These are phyloP conservation scores for Nannospalax galili DNA, from an alignment of 2,113 vertebrate species.

Conservation along the genomic window DNA sequence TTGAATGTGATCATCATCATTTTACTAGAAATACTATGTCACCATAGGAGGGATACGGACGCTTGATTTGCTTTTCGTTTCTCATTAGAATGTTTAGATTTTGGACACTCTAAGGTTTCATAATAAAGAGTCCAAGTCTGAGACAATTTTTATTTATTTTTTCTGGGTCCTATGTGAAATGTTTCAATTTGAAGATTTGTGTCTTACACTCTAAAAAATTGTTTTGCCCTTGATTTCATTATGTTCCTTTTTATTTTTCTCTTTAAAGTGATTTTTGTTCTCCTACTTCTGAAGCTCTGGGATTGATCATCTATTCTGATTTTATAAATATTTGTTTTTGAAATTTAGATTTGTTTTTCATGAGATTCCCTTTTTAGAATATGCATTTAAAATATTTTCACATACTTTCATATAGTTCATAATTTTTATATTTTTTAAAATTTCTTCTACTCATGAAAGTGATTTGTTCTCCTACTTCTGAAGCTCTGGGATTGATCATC, in stretches of 20 bases:
- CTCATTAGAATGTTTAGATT: slow-evolving; percentile 5
- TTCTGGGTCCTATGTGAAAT: background rate
- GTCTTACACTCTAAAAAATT: background rate
- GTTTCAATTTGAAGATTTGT: slow-evolving; percentile 39
- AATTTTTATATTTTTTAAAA: background rate
- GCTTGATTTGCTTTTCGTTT: background rate
- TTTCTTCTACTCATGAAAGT: background rate
- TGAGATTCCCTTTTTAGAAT: background rate
- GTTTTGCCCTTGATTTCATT: background rate
- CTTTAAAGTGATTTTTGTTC: background rate
- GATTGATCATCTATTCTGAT: background rate
- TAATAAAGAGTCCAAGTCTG: background rate
- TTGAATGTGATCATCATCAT: background rate
- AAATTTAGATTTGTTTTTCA: background rate
- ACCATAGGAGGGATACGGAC: background rate
- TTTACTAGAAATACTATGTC: background rate
- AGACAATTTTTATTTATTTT: background rate
- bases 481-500: too few species aligned
- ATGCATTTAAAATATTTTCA: background rate
- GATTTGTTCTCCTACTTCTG: too few species aligned
- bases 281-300: background rate
- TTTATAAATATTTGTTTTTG: background rate
- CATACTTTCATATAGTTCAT: background rate
- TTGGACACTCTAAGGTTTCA: background rate
- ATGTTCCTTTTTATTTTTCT: background rate